Evolutionary conservation across 2,888 invertebrate genomes (phyloP).

Genomic region (Pardosa pseudoannulata): DNA sequence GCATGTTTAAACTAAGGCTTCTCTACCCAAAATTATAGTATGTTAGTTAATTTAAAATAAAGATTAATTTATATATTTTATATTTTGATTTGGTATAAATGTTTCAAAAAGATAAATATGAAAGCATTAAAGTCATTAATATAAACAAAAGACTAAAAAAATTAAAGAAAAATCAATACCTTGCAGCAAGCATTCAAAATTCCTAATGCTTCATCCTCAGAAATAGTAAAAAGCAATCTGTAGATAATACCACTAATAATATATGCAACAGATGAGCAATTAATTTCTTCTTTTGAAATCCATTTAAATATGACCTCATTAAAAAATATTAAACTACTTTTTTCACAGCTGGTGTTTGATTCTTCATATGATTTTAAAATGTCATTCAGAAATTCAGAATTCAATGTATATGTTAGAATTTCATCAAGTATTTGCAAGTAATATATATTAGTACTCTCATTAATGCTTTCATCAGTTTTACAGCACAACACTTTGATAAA

Average conservation of each 20-base stretch:
- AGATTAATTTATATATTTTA: too few relatives aligned
- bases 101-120: too few relatives aligned
- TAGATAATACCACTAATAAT: conserved; percentile 51
- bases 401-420: conserved; percentile 17
- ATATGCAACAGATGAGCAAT: not conserved
- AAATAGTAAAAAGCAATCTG: conserved; percentile 49
- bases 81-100: too few relatives aligned
- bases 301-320: conserved; percentile 17
- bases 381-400: conserved; percentile 10
- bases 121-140: too few relatives aligned
- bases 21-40: too few relatives aligned
- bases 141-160: too few relatives aligned
- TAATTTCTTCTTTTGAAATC: not conserved
- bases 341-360: not conserved
- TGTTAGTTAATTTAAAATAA: too few relatives aligned
- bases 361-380: not conserved
- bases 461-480: not conserved
- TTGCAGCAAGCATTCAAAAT: conserved; percentile 41
- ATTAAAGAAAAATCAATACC: conserved; percentile 48
- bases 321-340: conserved; percentile 7
- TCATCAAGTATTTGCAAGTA: conserved; percentile 30
- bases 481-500: conserved; percentile 20
- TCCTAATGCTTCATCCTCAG: conserved; percentile 65
- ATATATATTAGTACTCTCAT: not conserved
- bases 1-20: too few relatives aligned